These are phyloP conservation scores for Porites evermanni DNA, from an alignment of 92 coral and sea anemone genomes.

Conservation along the genomic window DNA sequence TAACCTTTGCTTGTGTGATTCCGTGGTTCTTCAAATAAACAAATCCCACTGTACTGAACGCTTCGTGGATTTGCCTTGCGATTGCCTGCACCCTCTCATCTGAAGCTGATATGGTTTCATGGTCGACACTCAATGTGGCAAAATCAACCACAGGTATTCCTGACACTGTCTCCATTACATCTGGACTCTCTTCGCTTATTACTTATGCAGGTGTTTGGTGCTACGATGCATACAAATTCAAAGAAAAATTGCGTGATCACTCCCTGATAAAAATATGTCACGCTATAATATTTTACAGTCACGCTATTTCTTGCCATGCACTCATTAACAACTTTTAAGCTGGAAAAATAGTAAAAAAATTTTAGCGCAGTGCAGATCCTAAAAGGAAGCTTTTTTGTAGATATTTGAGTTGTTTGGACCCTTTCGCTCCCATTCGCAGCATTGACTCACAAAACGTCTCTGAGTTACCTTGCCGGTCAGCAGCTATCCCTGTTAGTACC, in stretches of 20 bases:
- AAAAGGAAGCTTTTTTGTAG: too few species aligned
- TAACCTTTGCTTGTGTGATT: slow-evolving; percentile 77
- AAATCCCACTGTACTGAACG: slow-evolving; percentile 89
- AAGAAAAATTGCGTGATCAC: not conserved
- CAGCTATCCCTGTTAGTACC: slow-evolving; percentile 32
- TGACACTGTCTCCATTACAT: slow-evolving; percentile 48
- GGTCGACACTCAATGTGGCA: slow-evolving; percentile 55
- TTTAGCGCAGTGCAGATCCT: too few species aligned
- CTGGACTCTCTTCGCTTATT: not conserved
- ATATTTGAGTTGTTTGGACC: not conserved
- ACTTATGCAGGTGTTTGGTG: not conserved
- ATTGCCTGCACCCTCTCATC: slow-evolving; percentile 63
- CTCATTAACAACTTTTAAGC: too few species aligned
- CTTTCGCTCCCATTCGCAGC: not conserved
- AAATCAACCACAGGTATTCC: slow-evolving; percentile 87
- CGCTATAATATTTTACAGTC: not conserved
- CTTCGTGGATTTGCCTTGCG: slow-evolving; percentile 72
- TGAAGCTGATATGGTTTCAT: slow-evolving; percentile 46
- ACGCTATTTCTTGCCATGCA: not conserved
- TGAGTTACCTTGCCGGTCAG: slow-evolving; percentile 21
- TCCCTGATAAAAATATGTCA: not conserved
- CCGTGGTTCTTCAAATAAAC: slow-evolving; percentile 91
- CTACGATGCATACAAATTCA: not conserved
- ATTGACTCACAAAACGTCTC: too few species aligned
- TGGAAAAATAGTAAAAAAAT: too few species aligned